Conservation (phyloP, 2,888 invertebrate species). For the Lysandra coridon region DNA sequence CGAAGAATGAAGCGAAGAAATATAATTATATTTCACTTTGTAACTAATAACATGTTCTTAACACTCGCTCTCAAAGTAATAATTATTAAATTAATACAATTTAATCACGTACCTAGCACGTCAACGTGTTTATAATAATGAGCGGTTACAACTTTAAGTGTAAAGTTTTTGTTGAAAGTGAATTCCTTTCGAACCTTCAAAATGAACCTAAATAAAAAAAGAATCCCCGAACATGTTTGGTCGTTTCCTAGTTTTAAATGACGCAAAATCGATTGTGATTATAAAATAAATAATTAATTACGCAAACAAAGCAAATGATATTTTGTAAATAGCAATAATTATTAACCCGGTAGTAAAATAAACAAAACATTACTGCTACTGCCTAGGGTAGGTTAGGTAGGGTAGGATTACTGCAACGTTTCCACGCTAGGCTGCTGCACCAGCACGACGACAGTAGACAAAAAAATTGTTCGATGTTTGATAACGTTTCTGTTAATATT, state of each 20-base stretch:
- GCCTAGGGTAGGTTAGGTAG: no score
- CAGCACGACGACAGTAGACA: no score
- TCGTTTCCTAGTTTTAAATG: slow-evolving; percentile 5
- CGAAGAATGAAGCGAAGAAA: no score
- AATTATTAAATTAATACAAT: not conserved
- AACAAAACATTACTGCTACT: not conserved
- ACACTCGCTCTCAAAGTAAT: no score
- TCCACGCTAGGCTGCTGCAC: no score
- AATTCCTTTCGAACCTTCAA: not conserved
- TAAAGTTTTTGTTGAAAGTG: not conserved
- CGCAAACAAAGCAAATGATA: not conserved
- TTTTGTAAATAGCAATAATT: not conserved
- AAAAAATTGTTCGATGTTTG: no score
- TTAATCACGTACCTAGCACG: not conserved
- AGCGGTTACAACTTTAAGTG: not conserved
- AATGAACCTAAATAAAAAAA: not conserved
- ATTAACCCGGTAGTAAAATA: not conserved
- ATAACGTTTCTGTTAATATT: no score
- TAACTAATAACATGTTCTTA: no score
- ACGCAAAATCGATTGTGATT: not conserved
- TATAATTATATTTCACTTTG: no score
- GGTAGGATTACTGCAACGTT: no score
- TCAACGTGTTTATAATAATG: not conserved
- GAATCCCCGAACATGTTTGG: not conserved
- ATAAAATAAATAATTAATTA: not conserved